These are phyloP conservation scores for Phycodurus eques DNA, from an alignment of 2,113 vertebrate species.

Conservation along the genomic window DNA sequence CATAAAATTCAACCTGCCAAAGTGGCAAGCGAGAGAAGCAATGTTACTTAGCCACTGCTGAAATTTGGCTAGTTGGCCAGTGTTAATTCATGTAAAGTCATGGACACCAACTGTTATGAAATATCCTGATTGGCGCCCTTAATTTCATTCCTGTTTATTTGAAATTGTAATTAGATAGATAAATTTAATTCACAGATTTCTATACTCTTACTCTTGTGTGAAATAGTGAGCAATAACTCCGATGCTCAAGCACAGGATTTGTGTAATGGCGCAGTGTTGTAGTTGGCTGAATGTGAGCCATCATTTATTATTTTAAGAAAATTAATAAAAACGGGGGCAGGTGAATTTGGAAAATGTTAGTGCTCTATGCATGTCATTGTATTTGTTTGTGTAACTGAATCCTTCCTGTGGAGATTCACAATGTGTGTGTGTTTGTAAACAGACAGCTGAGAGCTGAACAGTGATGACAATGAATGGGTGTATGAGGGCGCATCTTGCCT, in stretches of 20 bases:
- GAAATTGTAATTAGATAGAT: no score
- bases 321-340: conserved; percentile 36
- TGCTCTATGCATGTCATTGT: not conserved
- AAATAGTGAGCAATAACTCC: no score
- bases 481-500: not conserved
- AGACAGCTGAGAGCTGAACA: not conserved
- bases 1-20: no score
- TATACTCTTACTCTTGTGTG: no score
- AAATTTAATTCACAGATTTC: no score
- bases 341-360: conserved; percentile 24
- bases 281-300: not conserved
- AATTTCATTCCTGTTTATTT: no score
- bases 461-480: not conserved
- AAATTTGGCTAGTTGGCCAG: no score
- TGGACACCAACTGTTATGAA: no score
- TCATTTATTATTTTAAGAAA: conserved; percentile 35
- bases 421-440: not conserved
- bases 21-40: no score
- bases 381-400: conserved; percentile 31
- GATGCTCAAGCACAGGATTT: not conserved
- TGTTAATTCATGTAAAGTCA: no score
- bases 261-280: not conserved
- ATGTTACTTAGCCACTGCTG: no score
- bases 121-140: no score
- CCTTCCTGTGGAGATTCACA: conserved; percentile 27